These are phyloP conservation scores for Coelopa pilipes DNA, from an alignment of 2,888 invertebrate species.

Conservation along the genomic window DNA sequence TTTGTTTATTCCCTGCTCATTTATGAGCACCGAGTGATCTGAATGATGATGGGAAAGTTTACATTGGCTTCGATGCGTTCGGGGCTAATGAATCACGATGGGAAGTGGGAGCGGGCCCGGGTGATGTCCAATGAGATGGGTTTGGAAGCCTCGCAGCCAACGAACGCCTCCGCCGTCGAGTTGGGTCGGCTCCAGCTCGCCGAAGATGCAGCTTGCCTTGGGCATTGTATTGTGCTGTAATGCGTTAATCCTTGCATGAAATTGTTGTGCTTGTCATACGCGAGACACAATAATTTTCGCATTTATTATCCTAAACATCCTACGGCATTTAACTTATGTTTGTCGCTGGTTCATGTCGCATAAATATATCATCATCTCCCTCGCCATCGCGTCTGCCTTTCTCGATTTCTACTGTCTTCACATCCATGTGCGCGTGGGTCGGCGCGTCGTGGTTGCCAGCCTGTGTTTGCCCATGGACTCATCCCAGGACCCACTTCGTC, in stretches of 20 bases:
- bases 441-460: too few species aligned
- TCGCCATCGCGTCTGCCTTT: not conserved
- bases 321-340: slow-evolving; percentile 49
- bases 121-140: slow-evolving; percentile 44
- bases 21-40: too few species aligned
- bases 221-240: too few species aligned
- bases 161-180: not conserved
- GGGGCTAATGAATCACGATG: too few species aligned
- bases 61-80: too few species aligned
- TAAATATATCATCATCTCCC: slow-evolving; percentile 46
- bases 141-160: not conserved
- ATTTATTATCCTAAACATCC: slow-evolving; percentile 41
- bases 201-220: too few species aligned
- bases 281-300: slow-evolving; percentile 45
- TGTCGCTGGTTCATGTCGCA: slow-evolving; percentile 46
- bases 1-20: slow-evolving; percentile 17
- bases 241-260: too few species aligned
- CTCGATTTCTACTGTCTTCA: not conserved
- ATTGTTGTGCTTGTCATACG: too few species aligned
- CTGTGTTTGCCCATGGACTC: not conserved
- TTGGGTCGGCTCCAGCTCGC: too few species aligned
- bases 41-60: too few species aligned
- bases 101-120: too few species aligned
- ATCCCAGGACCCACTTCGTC: not conserved
- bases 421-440: not conserved